These are phyloP conservation scores for Trissolcus basalis DNA, from an alignment of 1,140 invertebrate genomes.

Conservation along the genomic window DNA sequence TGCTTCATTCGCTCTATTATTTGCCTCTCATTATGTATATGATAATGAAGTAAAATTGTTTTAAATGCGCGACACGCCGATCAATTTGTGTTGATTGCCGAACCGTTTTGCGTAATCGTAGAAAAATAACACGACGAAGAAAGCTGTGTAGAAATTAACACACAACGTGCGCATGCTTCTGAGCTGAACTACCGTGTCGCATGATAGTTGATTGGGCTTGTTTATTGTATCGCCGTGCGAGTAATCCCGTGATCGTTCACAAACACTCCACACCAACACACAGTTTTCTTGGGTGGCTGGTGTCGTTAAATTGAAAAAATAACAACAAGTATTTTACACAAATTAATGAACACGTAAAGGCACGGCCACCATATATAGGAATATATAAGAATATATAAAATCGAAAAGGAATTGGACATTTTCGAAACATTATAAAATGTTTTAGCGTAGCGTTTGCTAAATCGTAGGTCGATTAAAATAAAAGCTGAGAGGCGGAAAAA, in stretches of 20 bases:
- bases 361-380: no score
- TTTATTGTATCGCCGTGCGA: slow-evolving; percentile 27
- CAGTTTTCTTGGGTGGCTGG: no score
- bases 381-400: no score
- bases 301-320: no score
- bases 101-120: slow-evolving; percentile 41
- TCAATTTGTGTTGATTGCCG: slow-evolving; percentile 41
- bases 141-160: slow-evolving; percentile 46
- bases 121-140: slow-evolving; percentile 43
- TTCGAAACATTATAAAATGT: no score
- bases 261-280: slow-evolving; percentile 9
- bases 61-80: slow-evolving; percentile 35
- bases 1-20: slow-evolving; percentile 18
- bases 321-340: no score
- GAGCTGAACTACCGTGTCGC: not conserved
- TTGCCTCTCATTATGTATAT: slow-evolving; percentile 37
- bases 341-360: no score
- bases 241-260: slow-evolving; percentile 35
- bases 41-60: slow-evolving; percentile 53
- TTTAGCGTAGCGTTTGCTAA: no score
- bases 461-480: no score
- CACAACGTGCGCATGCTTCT: not conserved
- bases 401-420: no score
- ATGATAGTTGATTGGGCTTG: slow-evolving; percentile 40
- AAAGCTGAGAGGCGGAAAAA: no score